Base-by-base conservation (phyloP, 1,140 invertebrate genomes). In the Tetragonula clypearis region DNA sequence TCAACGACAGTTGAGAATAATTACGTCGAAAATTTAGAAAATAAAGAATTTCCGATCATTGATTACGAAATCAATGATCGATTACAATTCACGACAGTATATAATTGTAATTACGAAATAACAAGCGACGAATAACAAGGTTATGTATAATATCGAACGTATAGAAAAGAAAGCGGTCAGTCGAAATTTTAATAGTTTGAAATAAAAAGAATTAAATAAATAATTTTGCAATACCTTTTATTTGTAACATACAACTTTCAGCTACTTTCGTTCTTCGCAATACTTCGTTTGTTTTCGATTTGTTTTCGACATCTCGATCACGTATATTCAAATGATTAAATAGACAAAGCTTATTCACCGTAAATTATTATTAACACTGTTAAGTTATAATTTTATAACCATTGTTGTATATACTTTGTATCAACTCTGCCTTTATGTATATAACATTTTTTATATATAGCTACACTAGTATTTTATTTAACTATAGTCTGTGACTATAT, bases 161-260 rank as follows among this genome's bases (percentile, higher is more conserved):
- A 60, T 53, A 41, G 41, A 41, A 41, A 71, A 12, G 21, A 49
- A 1, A 49, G 23, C 21, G 35, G 30, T 74, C 9, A 75, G 5
- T 58, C 21, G 35, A 75, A 75, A 30, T 58, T 56, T 30, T 6
- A 62, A 76, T 17, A 56, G 2, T n/a, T 58, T 35, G 35, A 35
- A 72, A 6, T 72, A 72, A 19, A 19, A 35, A 35, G 17, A 72
- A 19, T 55, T 9, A 73, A 26, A n/a, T 15, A 41, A 76, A 21
- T 49, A 77, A 62, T 77, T 49, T 65, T 77, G 49, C 14, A 49
- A 19, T 77, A 62, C 1, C 17, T 73, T 53, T 72, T 80, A n/a
- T 4, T 49, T 68, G n/a, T n/a, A 35, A 26, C 14, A 23, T 14
- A 26, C 6, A 75, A 68, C 30, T 68, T 19, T 68, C 35, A 68